Evolutionary conservation across 2,888 invertebrate species (phyloP).

Genomic region (Hofmannophila pseudospretella): DNA sequence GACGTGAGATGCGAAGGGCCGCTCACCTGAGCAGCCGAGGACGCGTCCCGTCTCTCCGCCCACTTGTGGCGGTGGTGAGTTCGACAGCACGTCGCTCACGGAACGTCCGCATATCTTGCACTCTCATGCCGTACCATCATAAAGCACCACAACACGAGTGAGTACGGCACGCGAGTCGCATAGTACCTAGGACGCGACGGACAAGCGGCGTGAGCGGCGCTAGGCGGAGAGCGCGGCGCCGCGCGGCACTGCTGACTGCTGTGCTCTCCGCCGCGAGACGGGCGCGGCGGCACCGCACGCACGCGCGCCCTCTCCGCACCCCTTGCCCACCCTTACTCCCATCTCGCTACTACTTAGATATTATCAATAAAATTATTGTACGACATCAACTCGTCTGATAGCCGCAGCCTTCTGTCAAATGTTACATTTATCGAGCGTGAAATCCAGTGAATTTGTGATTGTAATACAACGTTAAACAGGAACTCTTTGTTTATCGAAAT

Average conservation of each 20-base stretch:
- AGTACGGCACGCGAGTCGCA: slow-evolving; percentile 63
- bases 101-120: slow-evolving; percentile 73
- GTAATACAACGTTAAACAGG: not conserved
- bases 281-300: slow-evolving; percentile 60
- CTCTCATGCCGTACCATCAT: slow-evolving; percentile 73
- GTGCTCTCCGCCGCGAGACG: slow-evolving; percentile 39
- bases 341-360: slow-evolving; percentile 71
- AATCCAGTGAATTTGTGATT: slow-evolving; percentile 24
- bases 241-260: slow-evolving; percentile 54
- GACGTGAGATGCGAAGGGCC: slow-evolving; percentile 52
- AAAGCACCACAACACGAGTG: slow-evolving; percentile 70
- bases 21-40: slow-evolving; percentile 70
- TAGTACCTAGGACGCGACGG: slow-evolving; percentile 41
- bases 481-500: too few relatives aligned
- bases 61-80: slow-evolving; percentile 65
- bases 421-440: slow-evolving; percentile 37
- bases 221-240: slow-evolving; percentile 43
- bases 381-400: slow-evolving; percentile 55
- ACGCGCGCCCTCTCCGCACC: slow-evolving; percentile 35
- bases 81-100: slow-evolving; percentile 54
- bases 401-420: slow-evolving; percentile 49
- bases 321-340: slow-evolving; percentile 50
- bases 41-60: slow-evolving; percentile 61
- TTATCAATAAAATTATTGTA: slow-evolving; percentile 76
- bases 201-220: slow-evolving; percentile 32